Percentiles rank a stretch among this genome's conserved stretches.
These are phyloP conservation scores for Ptiloglossa arizonensis DNA, from an alignment of 1,140 invertebrate species.

Conservation along the genomic window DNA sequence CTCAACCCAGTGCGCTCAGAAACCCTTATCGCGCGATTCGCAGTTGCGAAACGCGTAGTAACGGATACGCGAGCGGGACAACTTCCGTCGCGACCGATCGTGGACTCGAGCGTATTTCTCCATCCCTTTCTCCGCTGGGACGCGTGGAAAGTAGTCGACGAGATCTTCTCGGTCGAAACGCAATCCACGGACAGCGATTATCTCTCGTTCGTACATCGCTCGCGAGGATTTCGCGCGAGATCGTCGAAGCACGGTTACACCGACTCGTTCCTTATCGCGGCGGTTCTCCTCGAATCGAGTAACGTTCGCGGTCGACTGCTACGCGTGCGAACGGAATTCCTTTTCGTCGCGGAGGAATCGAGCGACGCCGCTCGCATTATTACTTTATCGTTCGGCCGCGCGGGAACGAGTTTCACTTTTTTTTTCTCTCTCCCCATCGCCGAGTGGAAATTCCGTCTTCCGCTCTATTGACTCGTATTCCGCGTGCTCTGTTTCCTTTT, in stretches of 20 bases:
- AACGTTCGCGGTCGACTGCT: background rate
- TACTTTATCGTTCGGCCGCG: constrained; percentile 20
- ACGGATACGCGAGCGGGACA: constrained; percentile 27
- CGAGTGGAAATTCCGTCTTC: constrained; percentile 32
- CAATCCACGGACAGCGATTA: background rate
- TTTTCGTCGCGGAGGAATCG: background rate
- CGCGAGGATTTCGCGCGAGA: background rate
- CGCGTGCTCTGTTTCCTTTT: constrained; percentile 36
- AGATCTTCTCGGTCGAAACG: background rate
- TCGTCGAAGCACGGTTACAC: background rate
- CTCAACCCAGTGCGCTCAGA: background rate
- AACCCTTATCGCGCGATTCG: constrained; percentile 22
- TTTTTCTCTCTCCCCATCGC: too few relatives aligned
- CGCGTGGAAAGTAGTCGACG: background rate
- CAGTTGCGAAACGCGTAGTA: constrained; percentile 16
- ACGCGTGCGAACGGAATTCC: background rate
- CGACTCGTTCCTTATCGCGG: background rate
- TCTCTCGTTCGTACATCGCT: background rate
- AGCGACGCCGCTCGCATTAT: constrained; percentile 6
- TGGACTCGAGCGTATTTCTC: constrained; percentile 1
- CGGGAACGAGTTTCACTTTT: constrained; percentile 21
- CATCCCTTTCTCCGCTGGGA: background rate
- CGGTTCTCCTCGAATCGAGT: background rate
- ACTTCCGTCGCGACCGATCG: constrained; percentile 36
- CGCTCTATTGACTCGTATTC: constrained; percentile 28